Conservation (phyloP, 2,888 invertebrate species). For the Agrochola macilenta region DNA sequence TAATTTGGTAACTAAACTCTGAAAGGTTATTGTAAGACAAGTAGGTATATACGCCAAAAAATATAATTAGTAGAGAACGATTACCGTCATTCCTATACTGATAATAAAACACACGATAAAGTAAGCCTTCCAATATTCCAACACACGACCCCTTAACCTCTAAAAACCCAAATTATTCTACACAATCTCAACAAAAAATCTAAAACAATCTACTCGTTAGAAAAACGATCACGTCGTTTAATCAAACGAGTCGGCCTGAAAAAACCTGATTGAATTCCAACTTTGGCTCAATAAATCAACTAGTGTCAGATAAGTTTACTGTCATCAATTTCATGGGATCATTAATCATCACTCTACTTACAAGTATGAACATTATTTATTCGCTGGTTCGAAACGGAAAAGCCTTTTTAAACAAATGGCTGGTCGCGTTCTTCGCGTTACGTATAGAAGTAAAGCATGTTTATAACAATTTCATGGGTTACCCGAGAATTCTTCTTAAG, state of each 20-base stretch:
- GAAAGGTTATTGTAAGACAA: too few relatives aligned
- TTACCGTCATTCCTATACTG: not conserved
- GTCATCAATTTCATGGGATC: constrained; percentile 67
- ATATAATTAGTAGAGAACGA: too few relatives aligned
- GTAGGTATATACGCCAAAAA: too few relatives aligned
- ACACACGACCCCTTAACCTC: not conserved
- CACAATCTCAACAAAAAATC: constrained; percentile 30
- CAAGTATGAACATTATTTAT: constrained; percentile 58
- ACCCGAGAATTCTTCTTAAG: constrained; percentile 62
- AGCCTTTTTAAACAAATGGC: constrained; percentile 71
- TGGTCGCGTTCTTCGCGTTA: constrained; percentile 69
- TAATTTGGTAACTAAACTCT: too few relatives aligned
- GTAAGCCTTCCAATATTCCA: not conserved
- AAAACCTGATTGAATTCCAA: constrained; percentile 65
- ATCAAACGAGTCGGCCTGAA: constrained; percentile 39
- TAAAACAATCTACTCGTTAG: constrained; percentile 48
- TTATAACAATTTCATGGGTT: constrained; percentile 68
- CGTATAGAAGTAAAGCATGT: constrained; percentile 70
- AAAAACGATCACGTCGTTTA: constrained; percentile 51
- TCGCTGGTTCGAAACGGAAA: constrained; percentile 65
- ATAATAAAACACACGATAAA: not conserved
- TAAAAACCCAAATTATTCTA: constrained; percentile 29
- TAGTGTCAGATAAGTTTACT: constrained; percentile 69
- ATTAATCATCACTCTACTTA: constrained; percentile 67
- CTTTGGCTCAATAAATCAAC: constrained; percentile 67